These are phyloP conservation scores for Carassius gibelio DNA, from an alignment of 2,113 vertebrate genomes.

Conservation along the genomic window DNA sequence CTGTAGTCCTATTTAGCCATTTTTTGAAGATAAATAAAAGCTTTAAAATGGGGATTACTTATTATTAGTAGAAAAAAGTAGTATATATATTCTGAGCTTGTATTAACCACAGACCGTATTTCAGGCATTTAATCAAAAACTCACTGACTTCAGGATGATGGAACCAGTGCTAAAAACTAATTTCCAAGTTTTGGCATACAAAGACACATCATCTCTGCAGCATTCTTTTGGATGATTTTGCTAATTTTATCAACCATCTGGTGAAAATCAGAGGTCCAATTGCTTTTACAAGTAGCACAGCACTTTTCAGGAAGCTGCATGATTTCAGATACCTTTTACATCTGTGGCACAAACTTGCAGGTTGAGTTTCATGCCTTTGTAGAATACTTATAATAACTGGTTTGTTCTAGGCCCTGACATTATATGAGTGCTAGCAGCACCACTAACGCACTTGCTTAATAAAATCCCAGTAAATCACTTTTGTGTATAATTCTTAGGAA, in stretches of 20 bases:
- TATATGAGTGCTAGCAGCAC: not conserved
- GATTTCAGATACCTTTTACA: not conserved
- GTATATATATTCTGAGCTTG: too few relatives aligned
- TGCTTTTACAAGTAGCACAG: not conserved
- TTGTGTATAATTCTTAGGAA: not conserved
- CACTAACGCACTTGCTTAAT: not conserved
- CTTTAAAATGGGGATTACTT: too few relatives aligned
- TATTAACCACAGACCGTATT: not conserved
- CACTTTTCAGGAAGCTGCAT: not conserved
- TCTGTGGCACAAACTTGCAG: not conserved
- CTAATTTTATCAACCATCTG: not conserved
- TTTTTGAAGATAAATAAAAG: too few relatives aligned
- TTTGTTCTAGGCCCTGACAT: not conserved
- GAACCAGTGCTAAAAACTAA: not conserved
- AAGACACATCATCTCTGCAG: not conserved
- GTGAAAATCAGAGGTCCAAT: not conserved
- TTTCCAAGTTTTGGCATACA: not conserved
- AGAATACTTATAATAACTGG: not conserved
- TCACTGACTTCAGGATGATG: not conserved
- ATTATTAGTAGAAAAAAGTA: too few relatives aligned
- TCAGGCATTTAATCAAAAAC: too few relatives aligned
- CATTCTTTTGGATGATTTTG: not conserved
- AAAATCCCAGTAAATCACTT: not conserved
- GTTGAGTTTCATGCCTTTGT: not conserved
- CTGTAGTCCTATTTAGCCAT: not conserved